These are phyloP conservation scores for Mesopsocus fuscifrons DNA, from an alignment of 2,888 invertebrate species.

Conservation along the genomic window DNA sequence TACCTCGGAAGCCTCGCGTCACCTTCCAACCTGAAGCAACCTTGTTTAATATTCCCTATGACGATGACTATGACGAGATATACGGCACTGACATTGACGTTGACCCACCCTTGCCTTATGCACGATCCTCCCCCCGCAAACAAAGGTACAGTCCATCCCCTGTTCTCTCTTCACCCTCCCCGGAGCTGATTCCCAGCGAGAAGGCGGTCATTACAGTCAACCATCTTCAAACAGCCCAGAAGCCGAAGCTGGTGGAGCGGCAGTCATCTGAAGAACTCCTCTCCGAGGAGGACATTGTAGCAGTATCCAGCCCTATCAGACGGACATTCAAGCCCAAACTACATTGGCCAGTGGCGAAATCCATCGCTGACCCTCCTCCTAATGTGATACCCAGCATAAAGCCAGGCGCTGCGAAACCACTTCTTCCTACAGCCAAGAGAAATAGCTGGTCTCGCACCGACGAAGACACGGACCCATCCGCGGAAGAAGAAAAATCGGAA, in stretches of 20 bases:
- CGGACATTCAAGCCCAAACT: slow-evolving; percentile 5
- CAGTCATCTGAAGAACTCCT: not conserved
- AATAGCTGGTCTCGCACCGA: too few relatives aligned
- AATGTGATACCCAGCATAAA: not conserved
- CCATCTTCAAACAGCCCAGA: not conserved
- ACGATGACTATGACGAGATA: not conserved
- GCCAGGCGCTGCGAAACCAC: not conserved
- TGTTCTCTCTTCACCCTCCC: not conserved
- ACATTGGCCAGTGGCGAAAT: slow-evolving; percentile 7
- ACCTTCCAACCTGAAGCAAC: not conserved
- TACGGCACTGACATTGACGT: not conserved
- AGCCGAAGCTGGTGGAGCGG: not conserved
- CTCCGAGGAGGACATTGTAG: not conserved
- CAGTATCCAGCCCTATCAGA: not conserved
- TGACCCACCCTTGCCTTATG: not conserved
- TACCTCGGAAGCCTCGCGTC: not conserved
- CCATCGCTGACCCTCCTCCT: not conserved
- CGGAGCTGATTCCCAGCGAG: not conserved
- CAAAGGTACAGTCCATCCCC: not conserved
- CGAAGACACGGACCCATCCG: not conserved
- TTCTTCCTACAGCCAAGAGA: not conserved
- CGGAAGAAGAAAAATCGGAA: not conserved
- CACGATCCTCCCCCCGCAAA: too few relatives aligned
- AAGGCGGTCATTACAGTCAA: not conserved
- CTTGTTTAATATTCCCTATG: not conserved